Conservation (phyloP, 2,888 invertebrate genomes). For the Spilosoma lubricipeda region DNA sequence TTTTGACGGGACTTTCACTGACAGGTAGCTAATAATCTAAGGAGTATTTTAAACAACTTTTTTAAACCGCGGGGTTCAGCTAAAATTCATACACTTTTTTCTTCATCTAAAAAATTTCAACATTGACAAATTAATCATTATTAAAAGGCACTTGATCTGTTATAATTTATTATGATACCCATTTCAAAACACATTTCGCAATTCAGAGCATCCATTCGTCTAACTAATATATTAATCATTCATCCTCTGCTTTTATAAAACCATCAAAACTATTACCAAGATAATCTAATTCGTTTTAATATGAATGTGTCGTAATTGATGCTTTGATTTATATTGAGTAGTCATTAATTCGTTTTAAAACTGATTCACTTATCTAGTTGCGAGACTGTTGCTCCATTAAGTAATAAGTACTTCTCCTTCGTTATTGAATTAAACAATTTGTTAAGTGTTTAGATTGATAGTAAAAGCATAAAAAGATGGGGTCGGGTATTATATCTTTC, state of each 20-base stretch:
- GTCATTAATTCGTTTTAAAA: neutral
- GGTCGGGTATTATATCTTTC: no score
- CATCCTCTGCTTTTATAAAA: neutral
- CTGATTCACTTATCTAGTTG: conserved; percentile 1
- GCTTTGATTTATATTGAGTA: neutral
- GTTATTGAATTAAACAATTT: neutral
- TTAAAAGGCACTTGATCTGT: neutral
- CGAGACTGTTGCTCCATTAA: conserved; percentile 3
- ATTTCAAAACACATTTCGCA: neutral
- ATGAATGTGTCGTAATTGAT: conserved; percentile 10
- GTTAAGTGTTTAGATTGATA: no score
- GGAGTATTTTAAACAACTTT: no score
- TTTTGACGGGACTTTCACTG: no score
- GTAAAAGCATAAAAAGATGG: no score
- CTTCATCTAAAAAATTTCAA: neutral
- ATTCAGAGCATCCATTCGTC: conserved; percentile 1
- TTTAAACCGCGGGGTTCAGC: no score
- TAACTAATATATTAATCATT: neutral
- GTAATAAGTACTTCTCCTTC: neutral
- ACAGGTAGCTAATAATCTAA: no score
- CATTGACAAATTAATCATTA: neutral
- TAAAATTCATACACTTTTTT: no score
- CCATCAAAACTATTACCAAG: neutral
- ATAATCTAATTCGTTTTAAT: neutral
- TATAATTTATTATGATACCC: neutral